phyloP scores from a whole-genome alignment of 1,140 invertebrate species.

The Bombus polaris region DNA sequence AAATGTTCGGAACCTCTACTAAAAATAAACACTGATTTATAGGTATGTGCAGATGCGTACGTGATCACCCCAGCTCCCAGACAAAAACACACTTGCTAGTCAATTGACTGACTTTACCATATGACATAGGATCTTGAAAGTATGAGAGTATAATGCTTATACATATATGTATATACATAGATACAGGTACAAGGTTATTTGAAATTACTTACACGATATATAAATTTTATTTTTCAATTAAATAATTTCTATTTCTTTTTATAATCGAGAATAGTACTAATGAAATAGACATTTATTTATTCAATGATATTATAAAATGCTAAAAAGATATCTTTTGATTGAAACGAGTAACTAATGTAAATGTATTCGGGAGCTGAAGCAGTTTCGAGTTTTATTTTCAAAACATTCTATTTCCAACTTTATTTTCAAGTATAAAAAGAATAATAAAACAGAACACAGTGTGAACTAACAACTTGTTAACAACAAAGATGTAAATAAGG shows the following conservation, averaged over 20 bases:
- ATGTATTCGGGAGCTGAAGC: neutral
- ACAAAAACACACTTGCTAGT: constrained; percentile 67
- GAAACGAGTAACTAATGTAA: neutral
- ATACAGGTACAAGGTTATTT: neutral
- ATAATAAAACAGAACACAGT: neutral
- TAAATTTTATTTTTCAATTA: neutral
- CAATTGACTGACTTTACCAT: constrained; percentile 55
- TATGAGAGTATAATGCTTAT: neutral
- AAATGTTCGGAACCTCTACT: constrained; percentile 48
- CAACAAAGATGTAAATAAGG: too few species aligned
- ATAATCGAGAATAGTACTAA: neutral
- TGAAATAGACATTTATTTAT: neutral
- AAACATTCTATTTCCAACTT: neutral
- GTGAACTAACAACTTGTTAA: neutral
- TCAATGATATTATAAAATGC: neutral
- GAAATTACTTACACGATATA: neutral
- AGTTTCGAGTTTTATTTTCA: constrained; percentile 6
- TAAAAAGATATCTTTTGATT: constrained; percentile 18
- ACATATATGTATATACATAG: neutral
- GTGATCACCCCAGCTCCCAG: constrained; percentile 50
- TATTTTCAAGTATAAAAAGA: neutral
- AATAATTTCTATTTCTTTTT: constrained; percentile 21
- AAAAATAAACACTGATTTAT: constrained; percentile 71
- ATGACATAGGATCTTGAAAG: constrained; percentile 19
- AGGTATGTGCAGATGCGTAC: constrained; percentile 50